Evolutionary conservation across 2,888 invertebrate species (phyloP).

Genomic region (Campoplex capitator): DNA sequence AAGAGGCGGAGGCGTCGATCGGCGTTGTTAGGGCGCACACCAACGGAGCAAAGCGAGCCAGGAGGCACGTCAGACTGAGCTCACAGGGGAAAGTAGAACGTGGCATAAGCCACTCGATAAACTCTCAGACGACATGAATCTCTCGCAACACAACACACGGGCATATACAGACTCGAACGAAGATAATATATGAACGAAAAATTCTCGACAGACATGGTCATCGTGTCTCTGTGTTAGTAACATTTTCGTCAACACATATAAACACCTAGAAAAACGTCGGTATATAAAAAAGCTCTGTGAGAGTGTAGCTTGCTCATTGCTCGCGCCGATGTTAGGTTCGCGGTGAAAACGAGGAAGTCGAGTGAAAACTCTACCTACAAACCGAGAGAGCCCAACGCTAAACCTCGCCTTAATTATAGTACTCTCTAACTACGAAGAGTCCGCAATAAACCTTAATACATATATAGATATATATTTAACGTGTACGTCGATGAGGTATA

Average conservation of each 20-base stretch:
- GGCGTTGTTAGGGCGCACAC: conserved; percentile 37
- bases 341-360: conserved; percentile 84
- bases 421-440: conserved; percentile 46
- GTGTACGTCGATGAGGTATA: neutral
- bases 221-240: neutral
- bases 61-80: conserved; percentile 21
- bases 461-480: neutral
- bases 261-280: neutral
- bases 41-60: conserved; percentile 28
- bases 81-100: conserved; percentile 82
- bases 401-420: conserved; percentile 76
- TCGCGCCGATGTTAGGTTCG: conserved; percentile 33
- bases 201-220: neutral
- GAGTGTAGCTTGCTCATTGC: conserved; percentile 48
- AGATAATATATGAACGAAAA: neutral
- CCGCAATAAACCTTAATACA: neutral
- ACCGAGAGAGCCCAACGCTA: conserved; percentile 69
- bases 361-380: conserved; percentile 80
- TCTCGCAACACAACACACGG: neutral
- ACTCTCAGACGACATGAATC: conserved; percentile 50
- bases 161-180: neutral
- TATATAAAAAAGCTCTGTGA: neutral
- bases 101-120: conserved; percentile 65
- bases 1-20: conserved; percentile 60
- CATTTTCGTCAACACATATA: neutral